phyloP scores from a whole-genome alignment of 1,140 invertebrate genomes.

The Parapsyche elsis region DNA sequence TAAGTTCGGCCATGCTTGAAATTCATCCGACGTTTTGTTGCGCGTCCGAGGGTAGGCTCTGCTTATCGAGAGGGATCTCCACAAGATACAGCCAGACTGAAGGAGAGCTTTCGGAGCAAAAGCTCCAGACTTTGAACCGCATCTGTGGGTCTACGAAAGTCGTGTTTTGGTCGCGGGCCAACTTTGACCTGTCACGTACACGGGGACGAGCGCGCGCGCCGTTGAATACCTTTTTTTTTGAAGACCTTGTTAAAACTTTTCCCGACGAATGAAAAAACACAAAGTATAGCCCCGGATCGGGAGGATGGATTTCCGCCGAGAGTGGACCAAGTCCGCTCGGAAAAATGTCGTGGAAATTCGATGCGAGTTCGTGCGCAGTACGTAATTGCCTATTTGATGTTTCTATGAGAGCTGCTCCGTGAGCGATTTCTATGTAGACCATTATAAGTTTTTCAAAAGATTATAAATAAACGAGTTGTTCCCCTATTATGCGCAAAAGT shows the following conservation, averaged over 20 bases:
- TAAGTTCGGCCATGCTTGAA: conserved; percentile 29
- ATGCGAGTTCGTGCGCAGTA: not conserved
- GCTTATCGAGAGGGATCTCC: conserved; percentile 15
- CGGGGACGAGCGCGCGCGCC: not conserved
- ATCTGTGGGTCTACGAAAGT: not conserved
- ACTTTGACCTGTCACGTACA: conserved; percentile 3
- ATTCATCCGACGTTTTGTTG: conserved; percentile 29
- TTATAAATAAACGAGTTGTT: too few species aligned
- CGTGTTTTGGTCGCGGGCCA: conserved; percentile 31
- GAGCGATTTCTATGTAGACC: too few species aligned
- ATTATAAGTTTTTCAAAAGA: too few species aligned
- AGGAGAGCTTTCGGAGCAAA: not conserved
- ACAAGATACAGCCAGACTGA: too few species aligned
- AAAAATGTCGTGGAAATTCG: not conserved
- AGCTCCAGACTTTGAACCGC: too few species aligned
- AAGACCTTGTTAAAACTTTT: conserved; percentile 21
- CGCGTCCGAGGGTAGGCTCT: not conserved
- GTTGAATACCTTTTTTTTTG: not conserved
- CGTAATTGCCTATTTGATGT: too few species aligned
- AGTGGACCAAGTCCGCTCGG: conserved; percentile 5
- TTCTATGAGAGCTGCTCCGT: too few species aligned
- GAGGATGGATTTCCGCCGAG: not conserved
- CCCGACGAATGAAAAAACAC: not conserved
- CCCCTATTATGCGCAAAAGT: too few species aligned
- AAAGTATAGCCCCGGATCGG: not conserved